A percentile compares a stretch with the other conserved stretches of the same genome.
phyloP scores from a whole-genome alignment of 2,797 vertebrate genomes.

The Eulemur albifrons region DNA sequence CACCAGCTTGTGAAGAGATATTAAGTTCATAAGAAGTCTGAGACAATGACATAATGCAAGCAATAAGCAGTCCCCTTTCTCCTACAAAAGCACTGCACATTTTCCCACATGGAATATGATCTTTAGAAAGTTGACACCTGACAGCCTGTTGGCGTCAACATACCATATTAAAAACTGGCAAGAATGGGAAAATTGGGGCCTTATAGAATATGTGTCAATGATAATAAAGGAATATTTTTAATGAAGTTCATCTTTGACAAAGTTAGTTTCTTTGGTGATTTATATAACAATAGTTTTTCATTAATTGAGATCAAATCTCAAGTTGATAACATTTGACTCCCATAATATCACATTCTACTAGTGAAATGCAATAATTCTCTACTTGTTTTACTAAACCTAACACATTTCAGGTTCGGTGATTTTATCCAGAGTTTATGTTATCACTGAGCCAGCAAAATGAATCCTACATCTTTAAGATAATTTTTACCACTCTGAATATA shows the following conservation, averaged over 20 bases:
- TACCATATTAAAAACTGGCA: conserved; percentile 29
- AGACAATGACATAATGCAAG: conserved; percentile 19
- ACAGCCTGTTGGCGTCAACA: conserved; percentile 33
- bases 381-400: conserved; percentile 35
- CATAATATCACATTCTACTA: conserved; percentile 47
- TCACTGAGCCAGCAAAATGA: conserved; percentile 23
- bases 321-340: conserved; percentile 47
- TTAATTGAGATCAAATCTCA: conserved; percentile 54
- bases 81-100: conserved; percentile 42
- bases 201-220: not conserved
- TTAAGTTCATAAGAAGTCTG: conserved; percentile 60
- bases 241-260: conserved; percentile 14
- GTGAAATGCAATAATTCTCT: conserved; percentile 53
- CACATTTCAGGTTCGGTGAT: not conserved
- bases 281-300: not conserved
- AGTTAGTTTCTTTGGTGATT: not conserved
- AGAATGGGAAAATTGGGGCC: not conserved
- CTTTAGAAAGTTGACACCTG: conserved; percentile 67
- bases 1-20: conserved; percentile 51
- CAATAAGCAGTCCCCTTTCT: conserved; percentile 62
- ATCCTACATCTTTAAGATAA: not conserved
- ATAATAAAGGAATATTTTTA: not conserved
- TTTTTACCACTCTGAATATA: conserved; percentile 34
- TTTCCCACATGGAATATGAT: conserved; percentile 78
- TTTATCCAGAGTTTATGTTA: conserved; percentile 24